Conservation (phyloP, 2,797 vertebrate genomes). For the Synanceia verrucosa region DNA sequence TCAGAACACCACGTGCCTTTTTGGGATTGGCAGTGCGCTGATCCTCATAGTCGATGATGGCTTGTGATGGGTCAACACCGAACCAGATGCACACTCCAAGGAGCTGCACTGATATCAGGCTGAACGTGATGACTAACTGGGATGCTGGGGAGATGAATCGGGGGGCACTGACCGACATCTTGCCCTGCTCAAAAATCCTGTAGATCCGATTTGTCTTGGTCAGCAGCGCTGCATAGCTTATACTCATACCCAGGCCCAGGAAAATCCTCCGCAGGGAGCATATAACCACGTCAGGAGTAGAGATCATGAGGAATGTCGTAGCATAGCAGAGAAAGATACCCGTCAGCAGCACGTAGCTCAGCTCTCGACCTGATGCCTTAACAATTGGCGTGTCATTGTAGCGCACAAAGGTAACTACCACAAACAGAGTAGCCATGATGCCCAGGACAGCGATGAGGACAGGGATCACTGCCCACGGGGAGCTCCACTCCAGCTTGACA, state of each 20-base stretch:
- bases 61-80: constrained; percentile 93
- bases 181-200: constrained; percentile 97
- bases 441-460: constrained; percentile 92
- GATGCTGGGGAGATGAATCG: constrained; percentile 95
- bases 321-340: constrained; percentile 96
- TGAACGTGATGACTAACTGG: constrained; percentile 95
- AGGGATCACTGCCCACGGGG: constrained; percentile 93
- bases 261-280: constrained; percentile 94
- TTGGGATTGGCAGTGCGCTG: constrained; percentile 92
- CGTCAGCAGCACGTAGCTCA: constrained; percentile 94
- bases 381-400: constrained; percentile 97
- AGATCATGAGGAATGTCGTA: constrained; percentile 97
- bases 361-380: constrained; percentile 94
- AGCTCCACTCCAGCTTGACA: constrained; percentile 95
- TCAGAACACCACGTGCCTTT: constrained; percentile 91
- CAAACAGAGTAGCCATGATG: constrained; percentile 92
- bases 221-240: constrained; percentile 95
- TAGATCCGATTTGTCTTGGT: constrained; percentile 99
- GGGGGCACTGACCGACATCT: constrained; percentile 93
- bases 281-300: constrained; percentile 87
- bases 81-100: constrained; percentile 97
- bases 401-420: constrained; percentile 92
- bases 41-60: constrained; percentile 95
- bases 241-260: constrained; percentile 95
- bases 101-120: constrained; percentile 95